Percentiles rank a stretch among this genome's conserved stretches.
Evolutionary conservation across 35 echinoderm and acorn worm genomes (phyloP).

Genomic region (Acanthaster planci): DNA sequence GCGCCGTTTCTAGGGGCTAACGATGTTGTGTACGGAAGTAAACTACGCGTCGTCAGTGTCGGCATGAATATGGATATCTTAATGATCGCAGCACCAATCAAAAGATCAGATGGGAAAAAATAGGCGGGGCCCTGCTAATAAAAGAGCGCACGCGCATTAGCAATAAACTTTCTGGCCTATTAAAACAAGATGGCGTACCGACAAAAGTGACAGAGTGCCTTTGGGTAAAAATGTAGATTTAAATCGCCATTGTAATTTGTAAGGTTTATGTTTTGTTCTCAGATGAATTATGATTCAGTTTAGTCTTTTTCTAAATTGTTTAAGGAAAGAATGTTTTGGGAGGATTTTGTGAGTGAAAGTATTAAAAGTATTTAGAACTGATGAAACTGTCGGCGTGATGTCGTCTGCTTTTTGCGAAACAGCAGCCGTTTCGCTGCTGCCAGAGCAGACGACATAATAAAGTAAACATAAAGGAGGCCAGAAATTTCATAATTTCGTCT

Average conservation of each 20-base stretch:
- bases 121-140: not conserved
- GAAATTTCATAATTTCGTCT: no score
- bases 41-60: not conserved
- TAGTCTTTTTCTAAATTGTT: no score
- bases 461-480: no score
- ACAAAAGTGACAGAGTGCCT: not conserved
- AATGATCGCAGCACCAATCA: not conserved
- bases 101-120: not conserved
- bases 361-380: no score
- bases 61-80: not conserved
- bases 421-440: no score
- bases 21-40: conserved; percentile 28
- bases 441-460: no score
- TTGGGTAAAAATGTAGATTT: not conserved
- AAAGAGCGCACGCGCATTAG: not conserved
- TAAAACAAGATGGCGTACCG: not conserved
- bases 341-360: no score
- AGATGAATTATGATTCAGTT: no score
- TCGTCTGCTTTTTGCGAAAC: no score
- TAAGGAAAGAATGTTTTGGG: no score
- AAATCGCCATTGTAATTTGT: not conserved
- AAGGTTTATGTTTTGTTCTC: no score
- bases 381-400: no score
- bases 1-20: not conserved
- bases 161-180: not conserved